These are phyloP conservation scores for Dryadula phaetusa DNA, from an alignment of 2,888 invertebrate species.

Conservation along the genomic window DNA sequence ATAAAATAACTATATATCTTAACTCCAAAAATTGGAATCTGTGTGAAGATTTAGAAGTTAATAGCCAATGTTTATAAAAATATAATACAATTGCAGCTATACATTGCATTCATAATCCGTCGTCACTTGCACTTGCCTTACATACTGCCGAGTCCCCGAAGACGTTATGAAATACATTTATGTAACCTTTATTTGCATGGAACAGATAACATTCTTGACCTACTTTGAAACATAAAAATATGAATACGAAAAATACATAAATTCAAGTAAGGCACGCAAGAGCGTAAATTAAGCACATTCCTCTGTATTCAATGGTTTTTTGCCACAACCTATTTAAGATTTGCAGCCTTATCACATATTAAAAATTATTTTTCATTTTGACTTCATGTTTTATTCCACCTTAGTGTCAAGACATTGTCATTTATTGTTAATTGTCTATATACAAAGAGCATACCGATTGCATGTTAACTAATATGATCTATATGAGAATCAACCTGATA, in stretches of 20 bases:
- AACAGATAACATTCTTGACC: slow-evolving; percentile 31
- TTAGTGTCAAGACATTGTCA: too few relatives aligned
- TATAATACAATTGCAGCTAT: neutral
- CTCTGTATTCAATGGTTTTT: slow-evolving; percentile 32
- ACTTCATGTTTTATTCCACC: too few relatives aligned
- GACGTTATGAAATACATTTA: slow-evolving; percentile 21
- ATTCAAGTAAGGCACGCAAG: slow-evolving; percentile 26
- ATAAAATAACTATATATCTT: too few relatives aligned
- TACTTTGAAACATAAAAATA: slow-evolving; percentile 21
- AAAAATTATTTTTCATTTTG: too few relatives aligned
- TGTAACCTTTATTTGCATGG: slow-evolving; percentile 27
- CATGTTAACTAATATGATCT: too few relatives aligned
- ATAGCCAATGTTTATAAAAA: neutral
- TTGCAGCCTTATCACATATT: neutral
- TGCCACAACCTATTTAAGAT: slow-evolving; percentile 1
- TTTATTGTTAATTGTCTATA: too few relatives aligned
- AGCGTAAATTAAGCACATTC: slow-evolving; percentile 41
- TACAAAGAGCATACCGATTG: too few relatives aligned
- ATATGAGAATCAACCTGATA: too few relatives aligned
- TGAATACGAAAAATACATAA: slow-evolving; percentile 25
- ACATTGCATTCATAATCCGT: neutral
- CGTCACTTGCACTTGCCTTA: neutral
- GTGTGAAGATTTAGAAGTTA: too few relatives aligned
- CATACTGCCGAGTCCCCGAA: slow-evolving; percentile 5
- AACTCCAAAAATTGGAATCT: too few relatives aligned